Base-by-base conservation (phyloP, 2,797 vertebrate species). In the Chaetodon trifasciatus region DNA sequence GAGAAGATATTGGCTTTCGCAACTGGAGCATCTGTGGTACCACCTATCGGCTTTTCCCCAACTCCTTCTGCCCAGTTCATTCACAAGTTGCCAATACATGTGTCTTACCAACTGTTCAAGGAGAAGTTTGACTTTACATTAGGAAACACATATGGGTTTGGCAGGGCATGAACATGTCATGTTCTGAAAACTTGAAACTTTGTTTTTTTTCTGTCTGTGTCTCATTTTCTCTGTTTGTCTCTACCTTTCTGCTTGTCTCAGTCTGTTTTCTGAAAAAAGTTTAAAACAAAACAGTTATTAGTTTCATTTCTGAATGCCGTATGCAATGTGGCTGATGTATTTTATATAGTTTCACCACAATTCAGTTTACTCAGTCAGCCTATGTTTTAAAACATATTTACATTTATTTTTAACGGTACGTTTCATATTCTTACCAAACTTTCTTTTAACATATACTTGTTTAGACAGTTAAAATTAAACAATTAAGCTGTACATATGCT, bases 111-210 rank as follows among this genome's bases (percentile, higher is more conserved):
- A 17, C 11, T 76, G 8, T 60, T 68, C 28, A 69, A 40, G 24
- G 57, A 70, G 21, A 76, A 46, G 49, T 76, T 69, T 69, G 57
- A 69, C 57, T 57, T 57, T 60, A 35, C 35, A 15, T 10, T 60
- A 6, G 21, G 19, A 39, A 60, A 60, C 19, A 70, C 15, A 11
- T 57, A 17, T 57, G 56, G 56, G 6, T 57, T 35, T 44, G 46
- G 23, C 13, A 8, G 44, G 19, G 53, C 23, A 24, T 74, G 53
- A 47, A 74, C 44, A 74, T 23, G 19, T 16, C 15, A 39, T 56
- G 12, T 17, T 39, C 11, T 64, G n/a, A 10, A 52, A 47, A 47
- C 16, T 17, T 19, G 42, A 44, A 44, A 44, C 13, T 44, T 44
- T 44, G 12, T 44, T 44, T 49, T 49, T 16, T 49, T 21, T 52